phyloP scores from a whole-genome alignment of 2,797 vertebrate genomes.

The Sebastes melanostomus region DNA sequence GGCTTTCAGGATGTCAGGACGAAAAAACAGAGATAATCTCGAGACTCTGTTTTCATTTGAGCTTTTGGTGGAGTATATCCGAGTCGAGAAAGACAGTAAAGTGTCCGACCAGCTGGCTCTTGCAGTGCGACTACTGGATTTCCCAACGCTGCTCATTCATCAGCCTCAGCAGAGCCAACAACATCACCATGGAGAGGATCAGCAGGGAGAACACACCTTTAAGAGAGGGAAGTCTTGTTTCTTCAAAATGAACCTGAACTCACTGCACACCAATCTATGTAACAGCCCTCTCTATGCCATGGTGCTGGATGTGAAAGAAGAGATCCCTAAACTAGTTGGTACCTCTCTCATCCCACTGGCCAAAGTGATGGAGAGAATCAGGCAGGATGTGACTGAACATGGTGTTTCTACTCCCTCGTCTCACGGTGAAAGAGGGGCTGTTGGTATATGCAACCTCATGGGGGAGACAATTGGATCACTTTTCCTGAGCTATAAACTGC shows the following conservation, averaged over 20 bases:
- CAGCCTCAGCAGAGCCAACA: conserved; percentile 23
- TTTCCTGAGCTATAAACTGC: conserved; percentile 83
- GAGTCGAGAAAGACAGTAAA: conserved; percentile 47
- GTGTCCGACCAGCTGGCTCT: conserved; percentile 71
- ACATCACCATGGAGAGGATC: background rate
- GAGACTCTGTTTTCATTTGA: conserved; percentile 85
- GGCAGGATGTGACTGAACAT: conserved; percentile 54
- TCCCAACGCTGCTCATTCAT: conserved; percentile 86
- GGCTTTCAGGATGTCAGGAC: conserved; percentile 34
- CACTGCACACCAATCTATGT: conserved; percentile 73
- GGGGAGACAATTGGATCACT: conserved; percentile 82
- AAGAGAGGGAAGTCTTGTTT: conserved; percentile 91
- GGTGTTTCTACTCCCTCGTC: conserved; percentile 65
- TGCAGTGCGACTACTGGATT: conserved; percentile 85
- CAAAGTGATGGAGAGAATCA: conserved; percentile 65
- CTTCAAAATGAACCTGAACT: conserved; percentile 81
- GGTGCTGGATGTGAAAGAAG: conserved; percentile 80
- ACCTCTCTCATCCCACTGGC: conserved; percentile 80
- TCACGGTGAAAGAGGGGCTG: conserved; percentile 66
- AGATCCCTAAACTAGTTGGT: conserved; percentile 79
- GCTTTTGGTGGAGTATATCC: conserved; percentile 83
- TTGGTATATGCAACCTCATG: conserved; percentile 70
- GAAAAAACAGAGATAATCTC: rapidly evolving
- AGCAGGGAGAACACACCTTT: conserved; percentile 66
- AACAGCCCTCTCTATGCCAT: conserved; percentile 80